Percentiles rank a stretch among this genome's conserved stretches.
Conservation (phyloP, 2,797 vertebrate species). For the Oreortyx pictus region DNA sequence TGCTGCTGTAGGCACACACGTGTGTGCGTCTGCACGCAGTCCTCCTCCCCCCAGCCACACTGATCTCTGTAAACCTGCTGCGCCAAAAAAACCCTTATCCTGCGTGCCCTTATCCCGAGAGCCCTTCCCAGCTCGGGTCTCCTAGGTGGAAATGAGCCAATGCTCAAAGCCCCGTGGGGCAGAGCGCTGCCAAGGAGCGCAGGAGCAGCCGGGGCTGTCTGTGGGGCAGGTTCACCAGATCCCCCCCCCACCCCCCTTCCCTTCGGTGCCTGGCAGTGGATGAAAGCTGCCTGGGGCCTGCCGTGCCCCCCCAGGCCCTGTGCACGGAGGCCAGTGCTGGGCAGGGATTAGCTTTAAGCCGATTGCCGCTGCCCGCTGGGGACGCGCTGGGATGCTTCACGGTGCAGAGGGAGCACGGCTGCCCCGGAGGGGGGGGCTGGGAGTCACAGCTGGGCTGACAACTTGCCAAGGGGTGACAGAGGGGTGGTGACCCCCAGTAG, state of each 20-base stretch:
- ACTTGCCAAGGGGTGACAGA: background rate
- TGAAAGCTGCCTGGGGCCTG: background rate
- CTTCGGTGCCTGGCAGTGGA: background rate
- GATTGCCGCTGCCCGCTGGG: slow-evolving; percentile 15
- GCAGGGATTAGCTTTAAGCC: slow-evolving; percentile 61
- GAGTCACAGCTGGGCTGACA: no score
- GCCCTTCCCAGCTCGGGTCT: background rate
- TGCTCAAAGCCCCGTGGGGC: background rate
- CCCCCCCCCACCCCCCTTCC: background rate
- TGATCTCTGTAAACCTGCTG: background rate
- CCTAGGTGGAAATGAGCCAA: background rate
- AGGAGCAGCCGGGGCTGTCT: background rate
- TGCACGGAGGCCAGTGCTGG: background rate
- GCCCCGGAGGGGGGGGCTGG: fast-evolving
- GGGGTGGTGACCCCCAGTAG: background rate
- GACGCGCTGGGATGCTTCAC: background rate
- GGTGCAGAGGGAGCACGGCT: fast-evolving
- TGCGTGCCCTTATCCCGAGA: fast-evolving
- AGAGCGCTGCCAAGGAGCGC: background rate
- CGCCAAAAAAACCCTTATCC: background rate
- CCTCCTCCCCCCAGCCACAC: background rate
- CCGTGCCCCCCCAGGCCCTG: background rate
- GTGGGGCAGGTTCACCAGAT: fast-evolving
- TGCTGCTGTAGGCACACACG: background rate
- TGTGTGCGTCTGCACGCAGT: background rate